Percentiles rank a stretch among this genome's conserved stretches.
phyloP scores from a whole-genome alignment of 2,113 vertebrate species.

The Planiliza haematocheilus region DNA sequence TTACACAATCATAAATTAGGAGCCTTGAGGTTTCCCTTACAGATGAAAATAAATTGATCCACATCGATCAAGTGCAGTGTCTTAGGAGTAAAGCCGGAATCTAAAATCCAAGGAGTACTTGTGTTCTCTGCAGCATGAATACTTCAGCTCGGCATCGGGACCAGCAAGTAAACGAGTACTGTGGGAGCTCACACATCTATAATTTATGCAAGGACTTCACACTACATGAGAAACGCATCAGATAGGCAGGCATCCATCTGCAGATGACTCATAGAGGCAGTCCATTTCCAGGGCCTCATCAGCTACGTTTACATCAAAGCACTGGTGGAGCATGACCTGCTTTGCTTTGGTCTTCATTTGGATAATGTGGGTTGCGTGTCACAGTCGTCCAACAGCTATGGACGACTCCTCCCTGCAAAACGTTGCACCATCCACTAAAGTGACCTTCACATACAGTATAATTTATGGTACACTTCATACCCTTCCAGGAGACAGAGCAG shows the following conservation, averaged over 20 bases:
- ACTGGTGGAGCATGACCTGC: slow-evolving; percentile 11
- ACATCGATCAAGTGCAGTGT: slow-evolving; percentile 32
- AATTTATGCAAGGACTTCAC: slow-evolving; percentile 70
- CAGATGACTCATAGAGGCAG: slow-evolving; percentile 41
- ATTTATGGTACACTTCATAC: neutral
- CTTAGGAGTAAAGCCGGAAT: slow-evolving; percentile 7
- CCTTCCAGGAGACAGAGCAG: neutral
- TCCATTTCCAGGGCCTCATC: slow-evolving; percentile 31
- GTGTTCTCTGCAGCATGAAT: slow-evolving; percentile 47
- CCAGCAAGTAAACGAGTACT: slow-evolving; percentile 6
- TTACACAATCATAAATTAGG: slow-evolving; percentile 15
- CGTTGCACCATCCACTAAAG: neutral
- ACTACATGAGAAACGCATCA: slow-evolving; percentile 76
- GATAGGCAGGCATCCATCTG: slow-evolving; percentile 61
- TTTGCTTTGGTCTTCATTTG: slow-evolving; percentile 7
- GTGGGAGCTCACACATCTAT: slow-evolving; percentile 59
- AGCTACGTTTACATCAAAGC: slow-evolving; percentile 26
- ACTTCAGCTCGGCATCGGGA: slow-evolving; percentile 39
- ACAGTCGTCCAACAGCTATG: neutral
- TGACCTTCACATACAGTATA: neutral
- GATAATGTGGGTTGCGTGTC: slow-evolving; percentile 3
- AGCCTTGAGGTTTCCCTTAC: slow-evolving; percentile 19
- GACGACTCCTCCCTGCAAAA: neutral
- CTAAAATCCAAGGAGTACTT: slow-evolving; percentile 16
- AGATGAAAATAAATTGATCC: slow-evolving; percentile 33